Base-by-base conservation (phyloP, 1,140 invertebrate genomes). In the Ericerus pela region DNA sequence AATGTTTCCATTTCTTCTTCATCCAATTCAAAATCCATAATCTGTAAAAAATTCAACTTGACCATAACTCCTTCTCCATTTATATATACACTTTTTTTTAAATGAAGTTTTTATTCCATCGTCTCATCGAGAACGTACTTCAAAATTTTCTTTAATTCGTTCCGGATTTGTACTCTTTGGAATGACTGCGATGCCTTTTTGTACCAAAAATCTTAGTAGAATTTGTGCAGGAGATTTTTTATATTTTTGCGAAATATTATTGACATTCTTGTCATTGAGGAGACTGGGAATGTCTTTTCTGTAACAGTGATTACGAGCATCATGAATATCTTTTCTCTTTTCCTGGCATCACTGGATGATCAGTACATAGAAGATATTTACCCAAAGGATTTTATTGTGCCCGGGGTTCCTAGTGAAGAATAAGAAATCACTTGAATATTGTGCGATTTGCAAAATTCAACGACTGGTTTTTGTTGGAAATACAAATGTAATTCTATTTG, bases 401-500 rank as follows among this genome's bases (percentile, higher is more conserved):
- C 83, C 57, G 77, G 80, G 2, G 81, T 82, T 1, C 84, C 89
- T 1, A 95, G 67, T 1, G 89, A 86, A 22, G 84, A 81, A 64
- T 93, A 95, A 0, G 84, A 88, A 0, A 82, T 88, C 18, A 94
- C 67, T 0, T 76, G 69, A 26, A 94, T 88, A 24, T 80, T 75
- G 59, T 83, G 72, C 5, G 73, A 65, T 51, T 76, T 71, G 64
- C 88, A 93, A 58, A 81, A 88, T 59, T 83, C 72, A 5, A 82
- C 72, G 20, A 95, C 66, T 27, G 78, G 72, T 16, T 75, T 75
- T 69, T 94, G 89, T 65, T 91, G 87, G 60, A 85, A 76, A 63
- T 88, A 88, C 0, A 81, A 79, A 66, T 94, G 87, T 26, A 86
- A 70, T 65, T 93, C 88, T 26, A 91, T 73, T 73, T 89, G 78